A percentile compares a stretch with the other conserved stretches of the same genome.
Evolutionary conservation across 2,888 invertebrate genomes (phyloP).

Genomic region (Crepidodera aurea): DNA sequence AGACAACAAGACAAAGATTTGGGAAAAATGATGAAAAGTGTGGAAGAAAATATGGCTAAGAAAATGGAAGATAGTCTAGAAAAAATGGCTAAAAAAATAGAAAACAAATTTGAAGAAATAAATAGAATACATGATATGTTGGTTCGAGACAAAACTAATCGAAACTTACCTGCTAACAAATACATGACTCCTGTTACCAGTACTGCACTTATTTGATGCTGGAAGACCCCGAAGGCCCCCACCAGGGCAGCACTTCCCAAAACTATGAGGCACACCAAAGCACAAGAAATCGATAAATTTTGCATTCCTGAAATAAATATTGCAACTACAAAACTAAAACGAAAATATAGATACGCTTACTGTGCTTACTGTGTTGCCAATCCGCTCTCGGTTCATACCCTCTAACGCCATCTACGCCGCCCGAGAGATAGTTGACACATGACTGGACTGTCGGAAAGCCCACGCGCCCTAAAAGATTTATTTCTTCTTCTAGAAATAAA

Average conservation of each 20-base stretch:
- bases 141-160: no score
- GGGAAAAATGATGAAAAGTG: no score
- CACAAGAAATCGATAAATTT: slow-evolving; percentile 94
- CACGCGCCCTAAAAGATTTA: slow-evolving; percentile 69
- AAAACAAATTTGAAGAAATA: no score
- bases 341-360: neutral
- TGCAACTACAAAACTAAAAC: slow-evolving; percentile 16
- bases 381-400: slow-evolving; percentile 78
- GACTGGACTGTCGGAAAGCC: slow-evolving; percentile 73
- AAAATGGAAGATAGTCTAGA: no score
- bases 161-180: slow-evolving; percentile 81
- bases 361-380: slow-evolving; percentile 79
- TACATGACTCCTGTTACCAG: slow-evolving; percentile 95
- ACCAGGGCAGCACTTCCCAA: slow-evolving; percentile 87
- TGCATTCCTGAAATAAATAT: slow-evolving; percentile 88
- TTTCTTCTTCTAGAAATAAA: slow-evolving; percentile 72
- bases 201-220: slow-evolving; percentile 92
- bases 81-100: no score
- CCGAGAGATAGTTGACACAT: slow-evolving; percentile 83
- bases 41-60: no score
- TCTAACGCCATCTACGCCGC: slow-evolving; percentile 69
- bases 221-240: slow-evolving; percentile 87
- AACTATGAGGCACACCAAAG: slow-evolving; percentile 89
- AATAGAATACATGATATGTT: no score
- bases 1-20: no score